A percentile compares a stretch with the other conserved stretches of the same genome.
Evolutionary conservation across 2,888 invertebrate genomes (phyloP).

Genomic region (Rhagonycha fulva): DNA sequence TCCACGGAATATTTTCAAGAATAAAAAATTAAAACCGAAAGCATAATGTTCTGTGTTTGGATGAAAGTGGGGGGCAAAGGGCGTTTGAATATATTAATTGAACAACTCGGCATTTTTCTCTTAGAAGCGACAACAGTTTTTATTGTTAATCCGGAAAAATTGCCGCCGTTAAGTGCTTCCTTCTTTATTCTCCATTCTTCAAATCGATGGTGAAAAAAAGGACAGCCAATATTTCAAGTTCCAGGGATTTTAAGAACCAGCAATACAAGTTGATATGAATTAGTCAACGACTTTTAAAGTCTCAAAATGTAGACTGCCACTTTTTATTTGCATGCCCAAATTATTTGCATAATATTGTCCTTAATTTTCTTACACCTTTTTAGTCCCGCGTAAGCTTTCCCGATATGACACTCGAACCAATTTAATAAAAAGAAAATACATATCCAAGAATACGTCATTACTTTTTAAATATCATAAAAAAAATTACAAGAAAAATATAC

Average conservation of each 20-base stretch:
- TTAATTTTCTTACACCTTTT: constrained; percentile 42
- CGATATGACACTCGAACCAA: neutral
- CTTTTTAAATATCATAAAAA: neutral
- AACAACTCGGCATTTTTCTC: constrained; percentile 55
- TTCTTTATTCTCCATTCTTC: constrained; percentile 23
- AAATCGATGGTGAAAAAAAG: constrained; percentile 37
- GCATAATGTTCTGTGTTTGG: constrained; percentile 52
- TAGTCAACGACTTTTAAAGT: constrained; percentile 54
- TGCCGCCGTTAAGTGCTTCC: constrained; percentile 32
- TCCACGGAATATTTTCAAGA: constrained; percentile 52
- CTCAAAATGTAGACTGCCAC: constrained; percentile 53
- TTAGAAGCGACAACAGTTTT: constrained; percentile 51
- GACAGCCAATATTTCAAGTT: constrained; percentile 36
- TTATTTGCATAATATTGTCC: constrained; percentile 52
- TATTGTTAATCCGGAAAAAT: constrained; percentile 50
- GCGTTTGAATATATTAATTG: constrained; percentile 55
- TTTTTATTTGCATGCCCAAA: constrained; percentile 51
- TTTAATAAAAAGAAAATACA: neutral
- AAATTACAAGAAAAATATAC: neutral
- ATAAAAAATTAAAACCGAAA: constrained; percentile 54
- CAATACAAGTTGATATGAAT: constrained; percentile 52
- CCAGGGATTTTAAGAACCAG: constrained; percentile 43
- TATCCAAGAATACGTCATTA: constrained; percentile 1
- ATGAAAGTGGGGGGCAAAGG: constrained; percentile 37
- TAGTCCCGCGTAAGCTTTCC: constrained; percentile 12